A percentile compares a stretch with the other conserved stretches of the same genome.
Conservation (phyloP, 2,797 vertebrate species). For the Anguilla pacifica region DNA sequence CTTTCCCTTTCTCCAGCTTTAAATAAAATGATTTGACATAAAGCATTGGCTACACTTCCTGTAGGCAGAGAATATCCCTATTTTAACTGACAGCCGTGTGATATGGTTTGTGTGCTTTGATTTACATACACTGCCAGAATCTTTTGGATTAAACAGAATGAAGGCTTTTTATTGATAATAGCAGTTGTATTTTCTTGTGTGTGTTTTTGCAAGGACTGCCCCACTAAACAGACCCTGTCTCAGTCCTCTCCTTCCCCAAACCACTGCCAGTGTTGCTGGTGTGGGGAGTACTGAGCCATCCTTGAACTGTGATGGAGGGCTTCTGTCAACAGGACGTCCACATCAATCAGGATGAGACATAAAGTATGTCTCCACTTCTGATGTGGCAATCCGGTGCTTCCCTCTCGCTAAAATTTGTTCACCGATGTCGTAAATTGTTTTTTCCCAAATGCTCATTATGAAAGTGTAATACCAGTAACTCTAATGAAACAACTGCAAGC, state of each 20-base stretch:
- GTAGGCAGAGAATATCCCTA: neutral
- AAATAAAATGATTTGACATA: neutral
- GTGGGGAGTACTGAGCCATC: neutral
- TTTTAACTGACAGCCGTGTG: neutral
- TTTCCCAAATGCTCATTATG: neutral
- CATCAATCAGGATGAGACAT: neutral
- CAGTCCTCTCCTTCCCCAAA: neutral
- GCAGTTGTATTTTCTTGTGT: neutral
- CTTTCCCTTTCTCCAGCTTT: neutral
- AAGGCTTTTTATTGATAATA: neutral
- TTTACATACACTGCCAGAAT: neutral
- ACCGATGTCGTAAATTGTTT: neutral
- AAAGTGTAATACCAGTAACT: neutral
- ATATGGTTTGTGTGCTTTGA: neutral
- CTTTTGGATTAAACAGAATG: neutral
- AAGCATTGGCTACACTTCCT: neutral
- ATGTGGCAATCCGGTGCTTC: neutral
- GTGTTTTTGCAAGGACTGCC: neutral
- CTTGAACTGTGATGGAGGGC: slow-evolving; percentile 18
- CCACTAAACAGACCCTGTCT: neutral
- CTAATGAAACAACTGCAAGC: neutral
- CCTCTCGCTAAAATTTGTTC: neutral
- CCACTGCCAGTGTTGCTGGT: neutral
- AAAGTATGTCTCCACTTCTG: neutral
- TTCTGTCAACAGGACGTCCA: slow-evolving; percentile 20